These are phyloP conservation scores for Colius striatus DNA, from an alignment of 2,113 vertebrate species.

Conservation along the genomic window DNA sequence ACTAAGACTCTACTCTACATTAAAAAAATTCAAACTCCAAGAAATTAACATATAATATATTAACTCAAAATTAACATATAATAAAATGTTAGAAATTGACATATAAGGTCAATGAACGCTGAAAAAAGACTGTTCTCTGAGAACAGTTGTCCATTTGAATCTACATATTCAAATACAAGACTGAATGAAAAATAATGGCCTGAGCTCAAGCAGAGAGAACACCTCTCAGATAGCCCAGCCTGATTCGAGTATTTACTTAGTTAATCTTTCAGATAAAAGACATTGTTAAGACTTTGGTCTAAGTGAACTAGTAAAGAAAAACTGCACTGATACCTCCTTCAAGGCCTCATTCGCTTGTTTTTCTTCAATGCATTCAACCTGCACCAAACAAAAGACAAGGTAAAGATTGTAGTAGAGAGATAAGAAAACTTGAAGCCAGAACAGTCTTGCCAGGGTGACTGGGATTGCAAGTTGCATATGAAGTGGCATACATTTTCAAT, in stretches of 20 bases:
- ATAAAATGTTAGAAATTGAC: too few species aligned
- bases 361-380: constrained; percentile 77
- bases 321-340: constrained; percentile 62
- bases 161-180: not conserved
- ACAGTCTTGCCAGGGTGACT: not conserved
- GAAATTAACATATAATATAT: not conserved
- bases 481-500: not conserved
- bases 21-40: not conserved
- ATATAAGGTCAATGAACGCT: too few species aligned
- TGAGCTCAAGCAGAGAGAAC: constrained; percentile 3
- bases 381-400: not conserved
- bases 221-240: not conserved
- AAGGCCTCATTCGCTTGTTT: constrained; percentile 61
- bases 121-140: not conserved
- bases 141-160: not conserved
- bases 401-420: not conserved
- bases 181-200: not conserved
- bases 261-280: not conserved
- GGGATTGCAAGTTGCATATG: not conserved
- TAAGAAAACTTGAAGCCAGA: not conserved
- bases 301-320: not conserved
- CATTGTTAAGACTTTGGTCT: not conserved
- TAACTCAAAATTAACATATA: too few species aligned
- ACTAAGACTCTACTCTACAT: not conserved
- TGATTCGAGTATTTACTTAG: not conserved